These are phyloP conservation scores for Pachyuromys duprasi DNA, from an alignment of 2,797 vertebrate genomes.

Conservation along the genomic window DNA sequence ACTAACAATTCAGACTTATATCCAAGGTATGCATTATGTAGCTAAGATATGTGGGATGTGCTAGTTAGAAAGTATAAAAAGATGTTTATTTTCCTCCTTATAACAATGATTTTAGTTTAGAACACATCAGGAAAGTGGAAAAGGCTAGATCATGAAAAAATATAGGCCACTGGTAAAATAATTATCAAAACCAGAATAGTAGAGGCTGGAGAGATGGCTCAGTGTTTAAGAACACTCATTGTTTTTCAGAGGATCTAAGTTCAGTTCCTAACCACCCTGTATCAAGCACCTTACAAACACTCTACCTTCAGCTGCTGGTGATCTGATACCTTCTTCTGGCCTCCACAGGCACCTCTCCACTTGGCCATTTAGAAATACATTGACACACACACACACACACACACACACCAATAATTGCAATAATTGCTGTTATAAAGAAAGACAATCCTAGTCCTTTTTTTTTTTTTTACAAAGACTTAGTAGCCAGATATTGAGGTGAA, in stretches of 20 bases:
- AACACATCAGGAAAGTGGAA: background rate
- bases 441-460: no score
- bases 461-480: no score
- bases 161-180: background rate
- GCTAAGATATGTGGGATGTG: background rate
- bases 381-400: background rate
- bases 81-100: background rate
- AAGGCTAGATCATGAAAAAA: background rate
- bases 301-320: background rate
- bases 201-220: background rate
- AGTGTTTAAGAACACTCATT: background rate
- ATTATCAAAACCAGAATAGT: background rate
- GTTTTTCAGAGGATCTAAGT: background rate
- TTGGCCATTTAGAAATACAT: background rate
- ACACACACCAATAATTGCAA: background rate
- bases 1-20: conserved; percentile 9
- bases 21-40: background rate
- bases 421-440: no score
- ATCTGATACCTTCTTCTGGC: background rate
- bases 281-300: background rate
- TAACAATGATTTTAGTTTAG: conserved; percentile 9
- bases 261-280: background rate
- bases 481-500: no score
- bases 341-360: background rate
- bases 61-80: conserved; percentile 41